Evolutionary conservation across 2,113 vertebrate genomes (phyloP).

Genomic region (Chionis minor): DNA sequence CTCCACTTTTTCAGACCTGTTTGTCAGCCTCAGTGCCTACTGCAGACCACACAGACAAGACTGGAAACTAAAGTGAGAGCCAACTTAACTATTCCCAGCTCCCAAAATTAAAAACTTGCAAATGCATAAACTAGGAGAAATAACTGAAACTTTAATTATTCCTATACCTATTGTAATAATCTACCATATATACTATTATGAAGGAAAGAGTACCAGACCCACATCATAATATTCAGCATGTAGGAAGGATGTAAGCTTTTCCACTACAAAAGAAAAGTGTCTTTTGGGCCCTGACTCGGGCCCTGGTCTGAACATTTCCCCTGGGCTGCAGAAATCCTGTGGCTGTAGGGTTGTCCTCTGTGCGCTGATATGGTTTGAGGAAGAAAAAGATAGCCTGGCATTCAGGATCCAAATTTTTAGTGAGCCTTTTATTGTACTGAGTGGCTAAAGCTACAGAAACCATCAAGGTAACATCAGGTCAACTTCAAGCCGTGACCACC

Average conservation of each 20-base stretch:
- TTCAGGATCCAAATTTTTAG: neutral
- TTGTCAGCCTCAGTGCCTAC: neutral
- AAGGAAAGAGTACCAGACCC: neutral
- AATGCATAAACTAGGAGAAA: neutral
- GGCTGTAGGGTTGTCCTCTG: neutral
- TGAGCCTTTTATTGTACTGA: neutral
- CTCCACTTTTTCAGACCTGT: neutral
- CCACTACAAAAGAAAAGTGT: neutral
- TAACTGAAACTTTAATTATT: neutral
- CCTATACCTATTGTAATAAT: neutral
- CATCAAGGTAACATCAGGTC: neutral
- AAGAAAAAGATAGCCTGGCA: neutral
- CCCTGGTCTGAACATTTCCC: neutral
- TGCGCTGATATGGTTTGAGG: neutral
- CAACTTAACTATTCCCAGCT: neutral
- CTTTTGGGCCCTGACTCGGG: neutral
- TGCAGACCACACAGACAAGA: neutral
- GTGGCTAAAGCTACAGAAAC: neutral
- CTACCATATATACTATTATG: neutral
- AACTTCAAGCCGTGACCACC: neutral
- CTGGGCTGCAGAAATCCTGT: neutral
- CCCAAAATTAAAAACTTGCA: neutral
- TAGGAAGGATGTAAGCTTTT: neutral
- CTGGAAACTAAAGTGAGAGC: neutral
- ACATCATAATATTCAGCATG: neutral